Evolutionary conservation across 2,888 invertebrate genomes (phyloP).

Genomic region (Parnassius glacialis): DNA sequence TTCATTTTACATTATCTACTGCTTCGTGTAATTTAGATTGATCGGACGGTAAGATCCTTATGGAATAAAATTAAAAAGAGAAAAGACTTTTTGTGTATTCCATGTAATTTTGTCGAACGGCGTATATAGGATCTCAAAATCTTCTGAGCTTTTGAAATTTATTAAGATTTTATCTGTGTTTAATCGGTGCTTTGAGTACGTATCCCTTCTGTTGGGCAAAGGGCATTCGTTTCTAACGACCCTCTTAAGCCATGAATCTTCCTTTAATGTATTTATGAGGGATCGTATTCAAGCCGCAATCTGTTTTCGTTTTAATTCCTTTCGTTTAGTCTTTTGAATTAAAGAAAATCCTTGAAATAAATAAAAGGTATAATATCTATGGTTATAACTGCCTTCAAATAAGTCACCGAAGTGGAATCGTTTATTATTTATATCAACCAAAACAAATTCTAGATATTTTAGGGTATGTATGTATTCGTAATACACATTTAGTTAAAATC

Average conservation of each 20-base stretch:
- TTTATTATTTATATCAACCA: too few species aligned
- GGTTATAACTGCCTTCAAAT: too few species aligned
- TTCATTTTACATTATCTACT: not conserved
- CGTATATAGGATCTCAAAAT: slow-evolving; percentile 3
- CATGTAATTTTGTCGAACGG: not conserved
- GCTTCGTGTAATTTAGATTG: not conserved
- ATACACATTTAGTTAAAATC: too few species aligned
- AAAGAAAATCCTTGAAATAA: not conserved
- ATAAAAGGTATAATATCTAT: not conserved
- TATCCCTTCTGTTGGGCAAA: slow-evolving; percentile 16
- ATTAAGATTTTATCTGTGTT: slow-evolving; percentile 18
- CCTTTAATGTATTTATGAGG: slow-evolving; percentile 64
- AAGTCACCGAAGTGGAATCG: too few species aligned
- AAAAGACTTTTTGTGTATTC: not conserved
- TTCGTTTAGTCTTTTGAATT: slow-evolving; percentile 10
- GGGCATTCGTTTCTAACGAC: slow-evolving; percentile 19
- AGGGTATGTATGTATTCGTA: too few species aligned
- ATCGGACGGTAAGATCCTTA: not conserved
- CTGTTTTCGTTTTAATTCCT: slow-evolving; percentile 38
- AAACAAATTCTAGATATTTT: too few species aligned
- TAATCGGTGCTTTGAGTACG: slow-evolving; percentile 19
- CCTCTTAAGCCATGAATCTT: slow-evolving; percentile 49
- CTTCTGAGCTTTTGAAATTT: slow-evolving; percentile 16
- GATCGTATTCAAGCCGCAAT: slow-evolving; percentile 50
- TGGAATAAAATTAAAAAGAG: not conserved